phyloP scores from a whole-genome alignment of 1,140 invertebrate species.

The Bemisia tabaci region DNA sequence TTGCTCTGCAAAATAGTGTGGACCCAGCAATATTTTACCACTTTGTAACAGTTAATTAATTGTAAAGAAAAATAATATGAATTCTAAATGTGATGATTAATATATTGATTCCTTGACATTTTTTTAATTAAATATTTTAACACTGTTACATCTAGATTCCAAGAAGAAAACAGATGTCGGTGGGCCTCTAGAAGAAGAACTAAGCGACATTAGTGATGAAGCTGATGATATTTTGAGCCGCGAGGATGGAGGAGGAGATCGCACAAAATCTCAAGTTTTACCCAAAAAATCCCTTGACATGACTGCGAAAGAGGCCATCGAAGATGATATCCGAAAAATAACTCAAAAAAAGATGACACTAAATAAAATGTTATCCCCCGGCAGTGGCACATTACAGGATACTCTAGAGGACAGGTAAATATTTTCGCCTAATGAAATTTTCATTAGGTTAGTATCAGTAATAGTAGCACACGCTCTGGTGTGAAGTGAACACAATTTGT shows the following conservation, averaged over 20 bases:
- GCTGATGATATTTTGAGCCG: constrained; percentile 70
- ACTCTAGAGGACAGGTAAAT: background rate
- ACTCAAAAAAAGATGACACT: background rate
- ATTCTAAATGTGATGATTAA: no score
- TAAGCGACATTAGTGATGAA: constrained; percentile 76
- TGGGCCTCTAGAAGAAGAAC: constrained; percentile 41
- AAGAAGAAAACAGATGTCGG: background rate
- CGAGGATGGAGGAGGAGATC: constrained; percentile 42
- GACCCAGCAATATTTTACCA: no score
- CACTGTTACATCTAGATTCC: background rate
- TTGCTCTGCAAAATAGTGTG: no score
- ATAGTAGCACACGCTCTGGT: no score
- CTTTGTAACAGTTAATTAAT: no score
- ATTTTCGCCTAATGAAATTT: no score
- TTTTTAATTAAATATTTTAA: no score
- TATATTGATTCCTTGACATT: no score
- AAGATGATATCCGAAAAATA: background rate
- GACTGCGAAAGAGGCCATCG: background rate
- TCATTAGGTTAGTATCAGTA: no score
- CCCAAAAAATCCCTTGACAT: background rate
- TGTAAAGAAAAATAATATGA: no score
- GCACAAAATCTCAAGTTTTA: background rate
- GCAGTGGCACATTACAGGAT: background rate
- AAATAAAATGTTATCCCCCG: background rate
- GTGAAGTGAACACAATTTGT: no score